These are phyloP conservation scores for Phaedon cochleariae DNA, from an alignment of 2,888 invertebrate species.

Conservation along the genomic window DNA sequence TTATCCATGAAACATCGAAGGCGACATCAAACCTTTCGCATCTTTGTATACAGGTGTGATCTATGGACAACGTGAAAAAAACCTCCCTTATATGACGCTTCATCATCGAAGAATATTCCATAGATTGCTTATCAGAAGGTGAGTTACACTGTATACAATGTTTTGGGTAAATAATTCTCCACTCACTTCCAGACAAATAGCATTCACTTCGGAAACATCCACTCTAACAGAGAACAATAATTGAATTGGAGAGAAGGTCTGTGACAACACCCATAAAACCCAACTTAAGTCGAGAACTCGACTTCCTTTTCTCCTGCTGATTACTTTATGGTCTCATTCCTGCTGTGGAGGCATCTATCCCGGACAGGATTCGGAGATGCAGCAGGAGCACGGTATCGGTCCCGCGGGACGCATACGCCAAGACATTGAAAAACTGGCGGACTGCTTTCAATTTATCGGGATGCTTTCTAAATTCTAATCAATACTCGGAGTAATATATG, in stretches of 20 bases:
- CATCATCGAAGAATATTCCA: too few species aligned
- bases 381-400: conserved; percentile 54
- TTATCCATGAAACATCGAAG: too few species aligned
- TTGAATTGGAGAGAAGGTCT: background rate
- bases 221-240: background rate
- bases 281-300: background rate
- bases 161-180: too few species aligned
- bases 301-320: conserved; percentile 1
- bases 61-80: too few species aligned
- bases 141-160: too few species aligned
- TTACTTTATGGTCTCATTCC: conserved; percentile 11
- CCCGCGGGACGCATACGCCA: conserved; percentile 55
- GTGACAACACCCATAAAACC: background rate
- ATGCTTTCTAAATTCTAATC: conserved; percentile 51
- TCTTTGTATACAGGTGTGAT: too few species aligned
- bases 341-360: conserved; percentile 1
- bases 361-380: conserved; percentile 54
- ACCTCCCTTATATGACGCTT: too few species aligned
- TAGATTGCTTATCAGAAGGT: too few species aligned
- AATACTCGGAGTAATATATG: conserved; percentile 55
- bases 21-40: too few species aligned
- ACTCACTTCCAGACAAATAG: background rate
- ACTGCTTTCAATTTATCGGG: conserved; percentile 59
- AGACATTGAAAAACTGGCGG: conserved; percentile 60
- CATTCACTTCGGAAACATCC: background rate